Conservation (phyloP, 64 coral and sea anemone species). For the Stylophora pistillata region DNA sequence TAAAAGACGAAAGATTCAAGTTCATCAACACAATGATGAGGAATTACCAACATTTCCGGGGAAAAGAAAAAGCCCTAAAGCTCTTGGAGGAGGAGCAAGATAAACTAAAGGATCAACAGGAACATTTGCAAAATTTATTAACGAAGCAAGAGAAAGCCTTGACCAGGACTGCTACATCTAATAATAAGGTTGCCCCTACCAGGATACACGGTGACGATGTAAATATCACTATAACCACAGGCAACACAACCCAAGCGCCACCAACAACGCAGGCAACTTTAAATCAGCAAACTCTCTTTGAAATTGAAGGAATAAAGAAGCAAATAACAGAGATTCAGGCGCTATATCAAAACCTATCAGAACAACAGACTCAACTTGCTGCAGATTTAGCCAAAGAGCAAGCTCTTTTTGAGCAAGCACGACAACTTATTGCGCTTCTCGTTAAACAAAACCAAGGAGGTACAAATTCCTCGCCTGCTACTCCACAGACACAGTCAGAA, state of each 20-base stretch:
- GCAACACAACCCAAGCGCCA: slow-evolving; percentile 18
- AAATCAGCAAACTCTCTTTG: neutral
- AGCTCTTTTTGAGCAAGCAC: neutral
- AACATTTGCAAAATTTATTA: slow-evolving; percentile 44
- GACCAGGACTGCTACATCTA: neutral
- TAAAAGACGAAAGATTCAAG: slow-evolving; percentile 5
- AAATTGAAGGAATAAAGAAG: neutral
- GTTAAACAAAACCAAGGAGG: neutral
- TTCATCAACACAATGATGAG: slow-evolving; percentile 57
- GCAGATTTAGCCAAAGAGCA: neutral
- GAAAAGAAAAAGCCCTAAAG: slow-evolving; percentile 26
- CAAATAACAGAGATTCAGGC: slow-evolving; percentile 6
- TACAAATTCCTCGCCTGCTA: neutral
- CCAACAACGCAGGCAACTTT: neutral
- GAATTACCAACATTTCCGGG: slow-evolving; percentile 55
- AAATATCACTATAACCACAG: slow-evolving; percentile 22
- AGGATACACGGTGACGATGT: neutral
- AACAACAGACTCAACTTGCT: neutral
- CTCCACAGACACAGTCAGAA: neutral
- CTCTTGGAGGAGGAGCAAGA: slow-evolving; percentile 31
- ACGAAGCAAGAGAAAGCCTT: neutral
- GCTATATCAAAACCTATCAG: slow-evolving; percentile 24
- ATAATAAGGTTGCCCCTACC: neutral
- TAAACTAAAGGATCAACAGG: slow-evolving; percentile 12
- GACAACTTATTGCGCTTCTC: neutral